Percentiles rank a stretch among this genome's conserved stretches.
These are phyloP conservation scores for Olivierus martensii DNA, from an alignment of 1,140 invertebrate genomes.

Conservation along the genomic window DNA sequence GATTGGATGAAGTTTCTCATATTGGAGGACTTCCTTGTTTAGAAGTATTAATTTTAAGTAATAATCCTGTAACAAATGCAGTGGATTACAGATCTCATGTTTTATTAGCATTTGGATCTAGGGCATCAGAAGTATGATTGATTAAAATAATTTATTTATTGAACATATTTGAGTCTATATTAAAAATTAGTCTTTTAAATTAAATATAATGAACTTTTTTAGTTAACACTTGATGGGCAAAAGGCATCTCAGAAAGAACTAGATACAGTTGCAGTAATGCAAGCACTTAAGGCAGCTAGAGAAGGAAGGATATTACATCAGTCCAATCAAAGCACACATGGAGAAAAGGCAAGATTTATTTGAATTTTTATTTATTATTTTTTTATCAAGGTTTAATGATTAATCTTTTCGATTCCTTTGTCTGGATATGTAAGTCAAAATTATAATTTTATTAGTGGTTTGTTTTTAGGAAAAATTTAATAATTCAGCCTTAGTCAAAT, in stretches of 20 bases:
- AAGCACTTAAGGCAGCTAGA: constrained; percentile 59
- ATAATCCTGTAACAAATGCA: constrained; percentile 72
- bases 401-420: too few relatives aligned
- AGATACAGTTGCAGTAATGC: constrained; percentile 75
- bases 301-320: constrained; percentile 31
- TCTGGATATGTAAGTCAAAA: too few relatives aligned
- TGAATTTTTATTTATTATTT: too few relatives aligned
- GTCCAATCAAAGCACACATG: too few relatives aligned
- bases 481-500: too few relatives aligned
- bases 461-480: too few relatives aligned
- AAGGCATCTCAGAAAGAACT: constrained; percentile 72
- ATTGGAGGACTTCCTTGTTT: constrained; percentile 68
- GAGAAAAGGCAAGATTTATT: too few relatives aligned
- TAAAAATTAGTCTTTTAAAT: constrained; percentile 11
- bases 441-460: too few relatives aligned
- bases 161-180: constrained; percentile 19
- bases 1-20: constrained; percentile 64
- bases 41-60: constrained; percentile 66
- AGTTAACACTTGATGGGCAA: constrained; percentile 57
- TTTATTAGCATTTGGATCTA: constrained; percentile 60
- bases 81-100: constrained; percentile 84
- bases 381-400: too few relatives aligned
- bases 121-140: constrained; percentile 35
- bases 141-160: not conserved
- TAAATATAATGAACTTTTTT: not conserved